Evolutionary conservation across 2,888 invertebrate genomes (phyloP).

Genomic region (Ptychoptera albimana): DNA sequence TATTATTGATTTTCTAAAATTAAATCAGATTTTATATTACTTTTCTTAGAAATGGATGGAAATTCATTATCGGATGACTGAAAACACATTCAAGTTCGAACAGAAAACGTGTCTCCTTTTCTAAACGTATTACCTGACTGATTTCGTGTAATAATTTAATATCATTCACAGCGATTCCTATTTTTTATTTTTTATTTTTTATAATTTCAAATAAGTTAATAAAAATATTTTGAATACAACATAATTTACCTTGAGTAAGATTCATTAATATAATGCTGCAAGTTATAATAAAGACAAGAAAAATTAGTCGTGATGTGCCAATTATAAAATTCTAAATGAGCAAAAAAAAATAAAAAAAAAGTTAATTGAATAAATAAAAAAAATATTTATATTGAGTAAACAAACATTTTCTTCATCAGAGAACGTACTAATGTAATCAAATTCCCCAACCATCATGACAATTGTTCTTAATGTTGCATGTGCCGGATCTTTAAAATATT

Average conservation of each 20-base stretch:
- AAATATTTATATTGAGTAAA: not conserved
- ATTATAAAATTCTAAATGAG: conserved; percentile 12
- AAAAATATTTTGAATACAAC: not conserved
- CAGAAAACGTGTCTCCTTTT: conserved; percentile 14
- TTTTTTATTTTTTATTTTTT: conserved; percentile 8
- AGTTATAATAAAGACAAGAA: conserved; percentile 34
- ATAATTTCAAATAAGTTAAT: not conserved
- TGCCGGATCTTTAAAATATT: conserved; percentile 29
- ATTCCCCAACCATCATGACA: conserved; percentile 43
- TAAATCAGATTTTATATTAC: conserved; percentile 3
- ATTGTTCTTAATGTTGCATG: conserved; percentile 33
- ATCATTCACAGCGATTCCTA: conserved; percentile 38
- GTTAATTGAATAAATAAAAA: not conserved
- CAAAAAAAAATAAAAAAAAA: conserved; percentile 2
- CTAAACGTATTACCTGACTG: conserved; percentile 14
- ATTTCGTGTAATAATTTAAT: conserved; percentile 23
- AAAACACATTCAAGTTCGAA: conserved; percentile 14
- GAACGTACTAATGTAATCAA: conserved; percentile 33
- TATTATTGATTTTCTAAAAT: no score
- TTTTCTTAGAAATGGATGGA: conserved; percentile 12
- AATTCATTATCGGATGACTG: conserved; percentile 10
- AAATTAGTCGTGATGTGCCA: conserved; percentile 31
- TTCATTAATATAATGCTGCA: conserved; percentile 39
- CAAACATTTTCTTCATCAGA: conserved; percentile 13
- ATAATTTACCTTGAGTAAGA: conserved; percentile 20